Evolutionary conservation across 1,140 invertebrate species (phyloP).

Genomic region (Trachymyrmex cornetzi): DNA sequence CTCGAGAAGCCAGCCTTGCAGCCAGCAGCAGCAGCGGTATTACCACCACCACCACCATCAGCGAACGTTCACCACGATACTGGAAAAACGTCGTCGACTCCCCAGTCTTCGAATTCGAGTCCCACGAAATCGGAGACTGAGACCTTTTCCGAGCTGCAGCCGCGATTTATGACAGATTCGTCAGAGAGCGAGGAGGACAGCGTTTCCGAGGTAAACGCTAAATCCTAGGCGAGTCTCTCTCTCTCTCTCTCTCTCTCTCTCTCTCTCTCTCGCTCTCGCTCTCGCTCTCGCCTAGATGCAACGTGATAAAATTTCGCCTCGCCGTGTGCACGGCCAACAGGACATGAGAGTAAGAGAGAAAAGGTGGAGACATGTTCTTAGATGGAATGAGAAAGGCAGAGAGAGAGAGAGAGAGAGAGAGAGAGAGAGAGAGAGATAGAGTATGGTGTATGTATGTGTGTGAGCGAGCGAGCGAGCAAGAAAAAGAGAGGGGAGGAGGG

Average conservation of each 20-base stretch:
- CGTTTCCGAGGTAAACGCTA: conserved; percentile 93
- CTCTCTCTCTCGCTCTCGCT: too few species aligned
- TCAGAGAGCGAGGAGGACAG: conserved; percentile 97
- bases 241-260: too few species aligned
- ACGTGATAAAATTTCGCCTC: conserved; percentile 44
- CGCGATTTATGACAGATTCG: conserved; percentile 95
- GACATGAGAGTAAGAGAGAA: not conserved
- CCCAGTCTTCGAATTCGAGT: conserved; percentile 89
- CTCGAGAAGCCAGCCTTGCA: conserved; percentile 87
- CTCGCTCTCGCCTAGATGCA: conserved; percentile 48
- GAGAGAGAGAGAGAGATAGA: conserved; percentile 21
- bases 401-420: not conserved
- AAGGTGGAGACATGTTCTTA: conserved; percentile 33
- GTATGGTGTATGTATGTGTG: too few species aligned
- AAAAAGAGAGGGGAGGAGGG: not conserved
- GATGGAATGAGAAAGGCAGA: not conserved
- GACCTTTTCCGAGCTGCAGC: conserved; percentile 91
- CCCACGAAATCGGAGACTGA: conserved; percentile 93
- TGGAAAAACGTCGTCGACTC: conserved; percentile 89
- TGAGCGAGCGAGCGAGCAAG: not conserved
- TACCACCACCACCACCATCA: conserved; percentile 69
- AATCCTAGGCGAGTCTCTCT: not conserved
- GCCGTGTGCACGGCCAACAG: conserved; percentile 13
- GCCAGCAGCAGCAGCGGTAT: not conserved
- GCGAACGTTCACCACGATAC: conserved; percentile 87